Evolutionary conservation across 2,797 vertebrate genomes (phyloP).

Genomic region (Gallinago nigripennis): DNA sequence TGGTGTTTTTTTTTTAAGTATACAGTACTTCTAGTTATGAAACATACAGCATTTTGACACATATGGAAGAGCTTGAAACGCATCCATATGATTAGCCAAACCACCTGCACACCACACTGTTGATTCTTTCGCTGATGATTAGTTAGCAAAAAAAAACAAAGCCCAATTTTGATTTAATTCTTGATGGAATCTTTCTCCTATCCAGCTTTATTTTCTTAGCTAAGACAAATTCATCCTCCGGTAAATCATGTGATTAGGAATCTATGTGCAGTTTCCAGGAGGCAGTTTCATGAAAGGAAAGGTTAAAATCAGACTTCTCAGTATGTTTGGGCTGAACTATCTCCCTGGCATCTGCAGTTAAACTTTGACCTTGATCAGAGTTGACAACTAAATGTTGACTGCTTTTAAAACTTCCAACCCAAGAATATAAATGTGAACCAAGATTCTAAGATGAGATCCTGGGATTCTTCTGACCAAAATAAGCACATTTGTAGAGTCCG

Average conservation of each 20-base stretch:
- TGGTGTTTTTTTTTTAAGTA: background rate
- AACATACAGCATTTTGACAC: background rate
- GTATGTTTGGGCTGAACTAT: background rate
- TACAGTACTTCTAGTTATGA: background rate
- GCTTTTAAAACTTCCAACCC: background rate
- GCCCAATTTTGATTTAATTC: background rate
- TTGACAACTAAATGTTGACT: background rate
- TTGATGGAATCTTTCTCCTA: background rate
- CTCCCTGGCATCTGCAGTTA: background rate
- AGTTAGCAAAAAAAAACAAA: background rate
- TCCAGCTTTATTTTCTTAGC: background rate
- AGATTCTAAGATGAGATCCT: background rate
- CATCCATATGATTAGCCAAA: background rate
- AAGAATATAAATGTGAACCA: background rate
- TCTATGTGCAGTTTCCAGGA: background rate
- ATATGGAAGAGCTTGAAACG: background rate
- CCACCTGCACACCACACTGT: background rate
- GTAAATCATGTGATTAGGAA: background rate
- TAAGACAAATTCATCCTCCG: background rate
- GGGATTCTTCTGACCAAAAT: background rate
- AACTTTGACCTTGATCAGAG: background rate
- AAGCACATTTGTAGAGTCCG: background rate
- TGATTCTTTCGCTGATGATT: background rate
- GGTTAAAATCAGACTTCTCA: background rate
- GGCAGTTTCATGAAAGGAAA: background rate